Evolutionary conservation across 2,888 invertebrate genomes (phyloP), one percentile per base, ranked within the genome.

Genomic region (Tetanocera ferruginea): DNA sequence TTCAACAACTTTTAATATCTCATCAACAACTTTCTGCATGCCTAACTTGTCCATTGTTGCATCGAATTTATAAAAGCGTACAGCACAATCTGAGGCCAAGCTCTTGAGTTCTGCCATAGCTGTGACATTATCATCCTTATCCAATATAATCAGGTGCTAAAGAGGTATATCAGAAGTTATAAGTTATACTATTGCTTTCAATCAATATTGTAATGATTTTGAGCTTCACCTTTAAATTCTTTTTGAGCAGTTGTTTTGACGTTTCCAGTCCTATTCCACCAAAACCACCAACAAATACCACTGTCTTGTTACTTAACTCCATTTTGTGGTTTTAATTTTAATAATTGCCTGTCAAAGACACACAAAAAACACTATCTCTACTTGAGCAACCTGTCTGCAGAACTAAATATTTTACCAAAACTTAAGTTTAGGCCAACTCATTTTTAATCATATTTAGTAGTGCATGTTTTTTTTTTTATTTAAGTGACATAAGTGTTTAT

Each of bases 231-330:
- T 84, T 82, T 75, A 87, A 84, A 74, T 85, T 84, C 70, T 84
- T 86, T 57, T 80, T 79, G 76, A 87, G 80, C 62, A 88, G 81
- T 69, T 83, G 77, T 66, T 85, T 87, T 76, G 87, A 86, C n/a
- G 85, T 83, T 78, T 85, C 87, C 52, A 86, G 79, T 1, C 85
- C 87, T 66, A 88, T 86, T 28, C 87, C 88, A 0, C 87, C 87
- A 76, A 85, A 86, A 72, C 86, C 88, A 49, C 86, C 88, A 55
- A 87, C 85, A 84, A 85, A 86, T 57, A 85, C 85, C n/a, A 87
- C 81, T 80, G 86, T 80, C 72, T 87, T 87, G 2, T 84, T 86
- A 37, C 77, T 76, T 62, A 87, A 76, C 79, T 87, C 82, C 85
- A 87, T 85, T 52, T 34, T 78, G 28, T 28, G 73, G 17, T 76